Evolutionary conservation across 2,888 invertebrate species (phyloP).

Genomic region (Leucophenga maculata): DNA sequence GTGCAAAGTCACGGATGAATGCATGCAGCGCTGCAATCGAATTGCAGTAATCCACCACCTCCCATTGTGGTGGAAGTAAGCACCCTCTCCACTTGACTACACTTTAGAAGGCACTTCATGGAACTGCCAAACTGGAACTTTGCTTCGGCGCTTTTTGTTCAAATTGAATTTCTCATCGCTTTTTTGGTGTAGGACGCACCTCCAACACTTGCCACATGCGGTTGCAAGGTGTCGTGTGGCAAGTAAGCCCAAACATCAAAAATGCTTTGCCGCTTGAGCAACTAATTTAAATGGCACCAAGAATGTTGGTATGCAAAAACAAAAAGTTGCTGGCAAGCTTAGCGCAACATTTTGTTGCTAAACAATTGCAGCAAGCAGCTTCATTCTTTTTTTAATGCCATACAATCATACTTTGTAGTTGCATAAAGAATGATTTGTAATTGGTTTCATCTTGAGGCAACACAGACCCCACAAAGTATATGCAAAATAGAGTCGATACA

Average conservation of each 20-base stretch:
- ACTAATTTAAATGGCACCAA: slow-evolving; percentile 49
- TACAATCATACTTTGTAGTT: too few species aligned
- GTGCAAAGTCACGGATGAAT: slow-evolving; percentile 64
- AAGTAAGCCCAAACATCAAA: slow-evolving; percentile 26
- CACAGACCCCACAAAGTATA: too few species aligned
- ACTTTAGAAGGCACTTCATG: neutral
- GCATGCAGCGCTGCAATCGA: slow-evolving; percentile 36
- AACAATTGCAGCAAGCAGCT: slow-evolving; percentile 47
- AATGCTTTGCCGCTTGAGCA: slow-evolving; percentile 47
- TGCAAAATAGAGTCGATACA: too few species aligned
- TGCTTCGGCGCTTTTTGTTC: slow-evolving; percentile 62
- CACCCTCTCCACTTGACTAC: neutral
- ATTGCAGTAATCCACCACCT: slow-evolving; percentile 7
- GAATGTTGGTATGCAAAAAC: slow-evolving; percentile 48
- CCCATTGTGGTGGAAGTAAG: neutral
- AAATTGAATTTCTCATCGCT: slow-evolving; percentile 54
- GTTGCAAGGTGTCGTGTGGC: slow-evolving; percentile 20
- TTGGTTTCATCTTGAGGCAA: too few species aligned
- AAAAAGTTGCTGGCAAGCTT: slow-evolving; percentile 53
- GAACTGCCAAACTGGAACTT: slow-evolving; percentile 47
- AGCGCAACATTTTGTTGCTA: slow-evolving; percentile 44
- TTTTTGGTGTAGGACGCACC: slow-evolving; percentile 37
- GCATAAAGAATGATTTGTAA: slow-evolving; percentile 18
- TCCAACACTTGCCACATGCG: slow-evolving; percentile 39
- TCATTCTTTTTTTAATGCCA: neutral